Evolutionary conservation across 2,113 vertebrate species (phyloP), one percentile per base, ranked within the genome.

Genomic region (Prionailurus viverrinus): DNA sequence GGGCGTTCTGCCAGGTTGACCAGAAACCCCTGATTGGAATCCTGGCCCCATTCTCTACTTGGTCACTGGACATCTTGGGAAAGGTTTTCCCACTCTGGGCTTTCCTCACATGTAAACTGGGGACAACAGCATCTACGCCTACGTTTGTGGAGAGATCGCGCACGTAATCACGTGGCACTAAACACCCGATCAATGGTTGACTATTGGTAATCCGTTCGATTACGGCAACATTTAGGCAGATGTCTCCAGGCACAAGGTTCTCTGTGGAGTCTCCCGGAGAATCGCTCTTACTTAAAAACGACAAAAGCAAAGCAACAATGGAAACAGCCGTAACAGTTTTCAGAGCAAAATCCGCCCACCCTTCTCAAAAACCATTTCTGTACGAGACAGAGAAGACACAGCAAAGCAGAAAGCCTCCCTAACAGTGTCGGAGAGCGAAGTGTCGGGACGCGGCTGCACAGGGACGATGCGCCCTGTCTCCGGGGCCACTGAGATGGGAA

Each of bases 391-490:
- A 16, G 7, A n/a, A 68, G 12, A 29, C n/a, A 19, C 5, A 25
- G 45, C 16, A 45, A 27, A 45, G 2, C 31, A 36, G 66, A 82
- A 13, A 7, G 4, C 5, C 10, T 41, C n/a, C 15, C 11, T n/a
- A 29, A 65, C 21, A 36, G 18, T 21, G 31, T 39, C 21, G 45
- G 16, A n/a, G 31, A 7, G 36, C 18, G 21, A 53, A 1, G 36
- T 5, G 13, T 3, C 11, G 0, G 53, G 82, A 71, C 12, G 14
- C 4, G 27, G 12, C 1, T 58, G 27, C n/a, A 27, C 29, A 7
- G 33, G 7, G 16, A 4, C 18, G 33, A 29, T 0, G 5, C 5
- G 41, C 21, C 13, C 71, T 3, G 4, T 18, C 36, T 18, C 36
- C 51, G 14, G 51, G 89, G 23, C 9, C 7, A 11, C 68, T 68